Evolutionary conservation across 2,113 vertebrate genomes (phyloP), one percentile per base, ranked within the genome.

Genomic region (Sminthopsis crassicaudata): DNA sequence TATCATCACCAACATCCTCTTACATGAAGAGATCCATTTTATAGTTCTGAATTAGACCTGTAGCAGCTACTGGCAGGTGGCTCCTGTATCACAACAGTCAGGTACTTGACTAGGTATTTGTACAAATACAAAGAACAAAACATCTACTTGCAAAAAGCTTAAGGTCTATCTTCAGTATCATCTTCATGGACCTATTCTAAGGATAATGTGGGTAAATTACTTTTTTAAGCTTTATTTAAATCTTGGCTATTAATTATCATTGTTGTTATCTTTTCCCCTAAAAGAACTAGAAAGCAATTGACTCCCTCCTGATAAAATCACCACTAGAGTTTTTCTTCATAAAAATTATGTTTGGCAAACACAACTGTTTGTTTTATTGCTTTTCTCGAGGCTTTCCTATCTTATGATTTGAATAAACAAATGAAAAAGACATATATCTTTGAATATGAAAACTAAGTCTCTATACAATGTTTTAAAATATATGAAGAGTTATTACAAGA

Each of bases 391-490:
- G 24, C 91, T 94, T 94, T 93, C 92, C 53, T 60, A 92, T 91
- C 90, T 24, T 89, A 27, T 30, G 54, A 96, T 97, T 97, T 96
- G 84, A 95, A 96, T 91, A 93, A 94, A 95, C 54, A 95, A 55
- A 16, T 94, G 95, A 97, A 96, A 76, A 95, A 57, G 92, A 95
- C n/a, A 95, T 95, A 97, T 97, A 88, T 93, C 92, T 97, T 90
- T 94, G 51, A 95, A 90, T 46, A 95, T 92, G 76, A 97, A 97
- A 95, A 92, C 60, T 93, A 97, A 96, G 94, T 93, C 91, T 96
- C 57, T 96, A 67, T 90, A 42, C 46, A 51, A 88, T 93, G 48
- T 46, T 96, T 92, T 54, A 95, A 95, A 95, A 92, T 30, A 92
- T n/a, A 60, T 46, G 76, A 95, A 90, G 27, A 46, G 67, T 48